These are phyloP conservation scores for Rachycentron canadum DNA, from an alignment of 2,797 vertebrate genomes.

Conservation along the genomic window DNA sequence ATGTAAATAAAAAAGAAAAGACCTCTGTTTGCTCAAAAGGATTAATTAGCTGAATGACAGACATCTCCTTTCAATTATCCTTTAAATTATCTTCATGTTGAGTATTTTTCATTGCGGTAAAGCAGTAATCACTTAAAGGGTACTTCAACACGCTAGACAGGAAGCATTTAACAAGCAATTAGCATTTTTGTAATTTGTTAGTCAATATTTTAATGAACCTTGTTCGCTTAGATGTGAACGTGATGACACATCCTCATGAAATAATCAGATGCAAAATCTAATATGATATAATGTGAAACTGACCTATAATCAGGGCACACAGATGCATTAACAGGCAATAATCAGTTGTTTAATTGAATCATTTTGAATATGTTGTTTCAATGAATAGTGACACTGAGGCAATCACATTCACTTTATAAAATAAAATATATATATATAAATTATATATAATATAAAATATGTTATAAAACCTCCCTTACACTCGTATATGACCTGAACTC, in stretches of 20 bases:
- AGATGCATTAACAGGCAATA: not conserved
- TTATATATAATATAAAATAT: too few relatives aligned
- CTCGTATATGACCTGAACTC: too few relatives aligned
- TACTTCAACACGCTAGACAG: not conserved
- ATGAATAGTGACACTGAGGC: not conserved
- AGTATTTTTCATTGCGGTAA: not conserved
- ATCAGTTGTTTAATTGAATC: not conserved
- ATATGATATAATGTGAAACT: not conserved
- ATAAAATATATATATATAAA: too few relatives aligned
- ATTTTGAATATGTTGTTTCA: not conserved
- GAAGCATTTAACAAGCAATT: constrained; percentile 3
- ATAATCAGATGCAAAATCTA: not conserved
- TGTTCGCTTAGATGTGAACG: not conserved
- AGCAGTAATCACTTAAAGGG: constrained; percentile 20
- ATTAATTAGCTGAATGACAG: constrained; percentile 23
- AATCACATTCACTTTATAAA: not conserved
- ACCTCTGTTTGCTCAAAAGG: not conserved
- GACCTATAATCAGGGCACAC: not conserved
- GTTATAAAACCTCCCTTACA: too few relatives aligned
- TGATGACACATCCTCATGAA: not conserved
- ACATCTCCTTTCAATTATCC: not conserved
- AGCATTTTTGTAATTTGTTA: not conserved
- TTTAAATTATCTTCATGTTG: not conserved
- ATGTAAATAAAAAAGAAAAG: not conserved
- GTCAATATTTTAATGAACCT: not conserved